Conservation (phyloP, 2,113 vertebrate species). For the Cinclus mexicanus region DNA sequence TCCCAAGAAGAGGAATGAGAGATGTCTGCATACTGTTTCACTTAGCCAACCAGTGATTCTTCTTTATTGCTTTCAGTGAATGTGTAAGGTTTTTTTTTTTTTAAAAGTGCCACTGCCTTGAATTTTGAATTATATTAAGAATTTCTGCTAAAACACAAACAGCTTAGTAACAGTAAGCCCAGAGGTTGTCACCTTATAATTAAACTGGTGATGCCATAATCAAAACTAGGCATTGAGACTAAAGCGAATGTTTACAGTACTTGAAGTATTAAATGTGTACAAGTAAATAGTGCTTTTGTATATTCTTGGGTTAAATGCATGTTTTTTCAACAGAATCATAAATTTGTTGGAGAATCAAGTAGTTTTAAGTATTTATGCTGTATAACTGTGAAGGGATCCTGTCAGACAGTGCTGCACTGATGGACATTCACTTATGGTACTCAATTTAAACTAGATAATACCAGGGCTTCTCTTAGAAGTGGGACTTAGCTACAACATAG, state of each 20-base stretch:
- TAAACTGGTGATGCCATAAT: background rate
- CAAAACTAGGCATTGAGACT: background rate
- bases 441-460: background rate
- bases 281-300: background rate
- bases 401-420: background rate
- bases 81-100: background rate
- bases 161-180: background rate
- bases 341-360: background rate
- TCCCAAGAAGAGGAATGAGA: conserved; percentile 34
- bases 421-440: background rate
- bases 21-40: conserved; percentile 55
- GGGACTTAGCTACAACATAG: background rate
- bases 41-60: background rate
- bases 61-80: conserved; percentile 46
- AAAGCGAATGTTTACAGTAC: background rate
- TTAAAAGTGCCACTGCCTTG: background rate
- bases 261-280: background rate
- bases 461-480: background rate
- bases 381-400: background rate
- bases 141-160: background rate
- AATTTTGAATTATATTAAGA: background rate
- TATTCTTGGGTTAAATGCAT: background rate
- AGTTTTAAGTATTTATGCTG: background rate
- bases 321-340: background rate
- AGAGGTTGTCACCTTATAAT: background rate